Evolutionary conservation across 1,140 invertebrate species (phyloP), one percentile per base, ranked within the genome.

Genomic region (Pseudachorutes palmiensis): DNA sequence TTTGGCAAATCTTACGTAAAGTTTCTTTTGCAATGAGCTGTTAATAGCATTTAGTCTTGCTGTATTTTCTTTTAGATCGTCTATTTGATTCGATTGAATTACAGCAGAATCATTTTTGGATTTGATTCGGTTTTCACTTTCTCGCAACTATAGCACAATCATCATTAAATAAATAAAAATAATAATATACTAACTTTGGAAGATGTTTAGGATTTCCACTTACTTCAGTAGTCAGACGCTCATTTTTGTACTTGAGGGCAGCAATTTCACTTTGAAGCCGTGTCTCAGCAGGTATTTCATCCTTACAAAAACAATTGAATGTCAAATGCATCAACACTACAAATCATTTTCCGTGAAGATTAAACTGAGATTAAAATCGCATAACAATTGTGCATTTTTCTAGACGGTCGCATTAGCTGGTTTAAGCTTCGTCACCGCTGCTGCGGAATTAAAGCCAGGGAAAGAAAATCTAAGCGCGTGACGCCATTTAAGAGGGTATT

Each of bases 21-120:
- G 83, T 69, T 88, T 84, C 76, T 87, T 88, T 74, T 87, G 87
- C 24, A 91, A 80, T 0, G 88, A 90, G 5, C 82, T 83, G 67
- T 91, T 89, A 32, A 91, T 82, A 0, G 89, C 85, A 74, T 86
- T 88, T 77, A 91, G 88, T 41, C 89, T 78, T 0, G 88, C 89
- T 41, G 88, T 83, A 78, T 91, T 89, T 69, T 91, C 87, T 32
- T 88, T 81, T 1, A 91, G 76, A 74, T 86, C 85, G 72, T 88
- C 87, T 1, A 84, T 83, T 76, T 88, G 86, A 55, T 59, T 66
- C n/a, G 30, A 45, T 36, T 70, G 70, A 24, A 63, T 41, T 26
- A 59, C 32, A n/a, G 70, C 64, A 9, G 68, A 58, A 55, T 71
- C 59, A 26, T 74, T 70, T 58, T 74, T 74, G 1, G 65, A 33